A percentile compares a stretch with the other conserved stretches of the same genome.
Evolutionary conservation across 2,113 vertebrate genomes (phyloP).

Genomic region (Nanorana parkeri): DNA sequence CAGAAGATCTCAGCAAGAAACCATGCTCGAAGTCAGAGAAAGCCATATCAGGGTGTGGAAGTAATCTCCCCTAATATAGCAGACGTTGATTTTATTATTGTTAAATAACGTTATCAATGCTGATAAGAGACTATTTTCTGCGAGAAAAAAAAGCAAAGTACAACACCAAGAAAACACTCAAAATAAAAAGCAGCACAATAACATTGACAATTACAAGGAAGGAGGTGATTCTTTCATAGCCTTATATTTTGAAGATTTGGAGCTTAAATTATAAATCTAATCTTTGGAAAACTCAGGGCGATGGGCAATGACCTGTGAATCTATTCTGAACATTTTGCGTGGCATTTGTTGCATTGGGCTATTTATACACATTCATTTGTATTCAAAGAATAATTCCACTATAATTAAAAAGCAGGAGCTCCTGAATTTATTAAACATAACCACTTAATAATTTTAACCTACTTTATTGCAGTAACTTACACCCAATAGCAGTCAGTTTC

Average conservation of each 20-base stretch:
- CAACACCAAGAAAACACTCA: slow-evolving; percentile 52
- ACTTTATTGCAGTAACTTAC: no score
- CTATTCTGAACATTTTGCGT: no score
- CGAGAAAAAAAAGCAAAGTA: slow-evolving; percentile 66
- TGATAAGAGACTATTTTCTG: slow-evolving; percentile 72
- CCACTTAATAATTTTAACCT: no score
- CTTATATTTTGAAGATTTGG: not conserved
- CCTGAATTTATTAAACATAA: no score
- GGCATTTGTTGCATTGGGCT: no score
- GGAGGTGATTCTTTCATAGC: not conserved
- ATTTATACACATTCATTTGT: no score
- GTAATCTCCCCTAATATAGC: slow-evolving; percentile 76
- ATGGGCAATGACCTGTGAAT: no score
- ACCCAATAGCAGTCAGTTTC: no score
- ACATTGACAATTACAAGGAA: not conserved
- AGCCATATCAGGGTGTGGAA: slow-evolving; percentile 72
- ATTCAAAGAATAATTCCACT: no score
- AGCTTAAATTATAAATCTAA: no score
- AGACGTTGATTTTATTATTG: slow-evolving; percentile 71
- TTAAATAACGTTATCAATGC: slow-evolving; percentile 72
- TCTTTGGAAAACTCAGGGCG: no score
- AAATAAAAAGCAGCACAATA: slow-evolving; percentile 43
- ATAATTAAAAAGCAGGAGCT: slow-evolving; percentile 31
- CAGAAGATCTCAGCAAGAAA: slow-evolving; percentile 2
- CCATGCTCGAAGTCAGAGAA: slow-evolving; percentile 38